A percentile compares a stretch with the other conserved stretches of the same genome.
phyloP scores from a whole-genome alignment of 2,797 vertebrate species.

The Phoebastria nigripes region DNA sequence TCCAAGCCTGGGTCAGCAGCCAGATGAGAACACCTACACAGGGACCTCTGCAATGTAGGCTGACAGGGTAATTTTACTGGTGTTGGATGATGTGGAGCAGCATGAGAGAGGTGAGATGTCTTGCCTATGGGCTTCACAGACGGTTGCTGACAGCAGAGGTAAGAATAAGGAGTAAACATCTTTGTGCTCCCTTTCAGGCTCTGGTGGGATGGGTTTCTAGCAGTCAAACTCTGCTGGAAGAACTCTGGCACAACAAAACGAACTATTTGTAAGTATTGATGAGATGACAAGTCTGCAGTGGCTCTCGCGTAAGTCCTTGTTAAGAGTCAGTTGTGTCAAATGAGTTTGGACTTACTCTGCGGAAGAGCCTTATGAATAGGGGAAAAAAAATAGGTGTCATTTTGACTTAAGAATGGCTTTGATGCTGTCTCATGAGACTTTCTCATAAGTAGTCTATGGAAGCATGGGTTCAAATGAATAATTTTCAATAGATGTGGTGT shows the following conservation, averaged over 20 bases:
- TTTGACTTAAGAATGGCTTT: background rate
- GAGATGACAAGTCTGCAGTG: background rate
- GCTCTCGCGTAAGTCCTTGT: background rate
- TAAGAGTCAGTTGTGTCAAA: background rate
- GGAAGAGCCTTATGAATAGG: background rate
- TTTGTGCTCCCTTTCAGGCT: background rate
- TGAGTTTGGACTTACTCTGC: background rate
- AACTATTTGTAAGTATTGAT: background rate
- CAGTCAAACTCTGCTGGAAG: background rate
- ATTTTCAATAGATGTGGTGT: background rate
- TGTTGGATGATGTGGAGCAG: conserved; percentile 40
- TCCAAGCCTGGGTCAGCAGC: background rate
- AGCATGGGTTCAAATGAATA: background rate
- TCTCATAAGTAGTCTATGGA: background rate
- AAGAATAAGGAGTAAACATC: background rate
- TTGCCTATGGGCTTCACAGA: background rate
- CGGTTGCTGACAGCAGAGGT: background rate
- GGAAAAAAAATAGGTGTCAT: background rate
- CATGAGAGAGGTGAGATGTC: background rate
- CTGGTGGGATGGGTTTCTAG: background rate
- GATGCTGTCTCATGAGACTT: background rate
- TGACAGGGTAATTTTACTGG: background rate
- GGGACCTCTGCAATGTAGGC: background rate
- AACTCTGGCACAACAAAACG: background rate
- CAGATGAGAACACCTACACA: background rate